Conservation (phyloP, 2,888 invertebrate genomes). For the Trichogramma evanescens region DNA sequence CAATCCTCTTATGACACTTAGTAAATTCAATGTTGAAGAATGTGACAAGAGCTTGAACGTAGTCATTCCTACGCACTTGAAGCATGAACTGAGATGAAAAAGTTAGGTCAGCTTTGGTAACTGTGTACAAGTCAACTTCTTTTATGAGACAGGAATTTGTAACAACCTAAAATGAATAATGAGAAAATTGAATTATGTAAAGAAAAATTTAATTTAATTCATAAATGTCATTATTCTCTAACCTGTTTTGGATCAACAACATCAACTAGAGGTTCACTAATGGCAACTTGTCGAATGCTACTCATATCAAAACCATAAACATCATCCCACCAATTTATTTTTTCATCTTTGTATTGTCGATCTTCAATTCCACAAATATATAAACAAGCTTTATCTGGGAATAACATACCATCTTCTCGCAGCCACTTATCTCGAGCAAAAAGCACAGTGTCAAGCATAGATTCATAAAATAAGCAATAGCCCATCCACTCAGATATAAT, state of each 20-base stretch:
- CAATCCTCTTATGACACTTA: constrained; percentile 96
- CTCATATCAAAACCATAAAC: constrained; percentile 99
- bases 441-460: constrained; percentile 99
- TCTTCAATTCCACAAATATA: constrained; percentile 93
- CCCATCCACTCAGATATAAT: constrained; percentile 79
- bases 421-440: constrained; percentile 98
- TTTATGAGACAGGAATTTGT: constrained; percentile 91
- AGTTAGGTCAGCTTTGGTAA: constrained; percentile 88
- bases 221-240: neutral
- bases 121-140: constrained; percentile 97
- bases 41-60: constrained; percentile 95
- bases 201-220: neutral
- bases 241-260: constrained; percentile 94
- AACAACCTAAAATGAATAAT: constrained; percentile 76
- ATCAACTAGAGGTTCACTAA: constrained; percentile 96
- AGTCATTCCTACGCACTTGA: constrained; percentile 83
- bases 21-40: constrained; percentile 99
- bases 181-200: neutral
- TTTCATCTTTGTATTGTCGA: constrained; percentile 98
- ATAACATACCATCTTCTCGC: constrained; percentile 81
- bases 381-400: constrained; percentile 88
- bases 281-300: constrained; percentile 94
- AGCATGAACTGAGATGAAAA: constrained; percentile 84
- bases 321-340: constrained; percentile 99
- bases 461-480: constrained; percentile 93